These are phyloP conservation scores for Malurus melanocephalus DNA, from an alignment of 2,113 vertebrate genomes.

Conservation along the genomic window DNA sequence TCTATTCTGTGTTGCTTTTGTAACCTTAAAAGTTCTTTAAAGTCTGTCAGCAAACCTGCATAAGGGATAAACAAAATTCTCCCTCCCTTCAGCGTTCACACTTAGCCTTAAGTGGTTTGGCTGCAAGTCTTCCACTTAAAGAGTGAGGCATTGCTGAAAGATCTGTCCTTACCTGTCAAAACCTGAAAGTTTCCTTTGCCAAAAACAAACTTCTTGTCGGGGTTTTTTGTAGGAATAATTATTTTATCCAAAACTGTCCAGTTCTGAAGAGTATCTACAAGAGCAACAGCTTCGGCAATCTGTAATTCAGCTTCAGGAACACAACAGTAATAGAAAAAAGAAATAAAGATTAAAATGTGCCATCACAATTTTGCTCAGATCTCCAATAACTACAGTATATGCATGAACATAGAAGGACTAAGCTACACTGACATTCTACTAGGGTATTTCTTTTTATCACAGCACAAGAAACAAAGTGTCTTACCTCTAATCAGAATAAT, in stretches of 20 bases:
- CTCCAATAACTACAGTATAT: background rate
- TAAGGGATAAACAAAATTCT: background rate
- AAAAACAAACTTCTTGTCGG: constrained; percentile 82
- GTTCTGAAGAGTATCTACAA: constrained; percentile 82
- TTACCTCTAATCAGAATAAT: background rate
- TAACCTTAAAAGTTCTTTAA: background rate
- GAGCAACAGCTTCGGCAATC: constrained; percentile 83
- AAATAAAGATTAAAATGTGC: background rate
- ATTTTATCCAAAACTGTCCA: constrained; percentile 84
- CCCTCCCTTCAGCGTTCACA: background rate
- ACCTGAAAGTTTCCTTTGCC: constrained; percentile 85
- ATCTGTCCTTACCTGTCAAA: constrained; percentile 80
- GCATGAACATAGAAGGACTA: background rate
- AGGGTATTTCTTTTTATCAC: background rate
- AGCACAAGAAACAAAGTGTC: background rate
- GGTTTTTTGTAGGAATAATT: constrained; percentile 83
- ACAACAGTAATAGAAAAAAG: background rate
- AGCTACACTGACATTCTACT: background rate
- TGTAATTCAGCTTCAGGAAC: constrained; percentile 79
- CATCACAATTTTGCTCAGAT: background rate
- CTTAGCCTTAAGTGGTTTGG: background rate
- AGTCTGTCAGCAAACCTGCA: background rate
- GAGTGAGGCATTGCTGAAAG: background rate
- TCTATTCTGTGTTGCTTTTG: background rate
- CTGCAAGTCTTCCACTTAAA: background rate